Percentiles rank a stretch among this genome's conserved stretches.
These are phyloP conservation scores for Thymelicus sylvestris DNA, from an alignment of 2,888 invertebrate genomes.

Conservation along the genomic window DNA sequence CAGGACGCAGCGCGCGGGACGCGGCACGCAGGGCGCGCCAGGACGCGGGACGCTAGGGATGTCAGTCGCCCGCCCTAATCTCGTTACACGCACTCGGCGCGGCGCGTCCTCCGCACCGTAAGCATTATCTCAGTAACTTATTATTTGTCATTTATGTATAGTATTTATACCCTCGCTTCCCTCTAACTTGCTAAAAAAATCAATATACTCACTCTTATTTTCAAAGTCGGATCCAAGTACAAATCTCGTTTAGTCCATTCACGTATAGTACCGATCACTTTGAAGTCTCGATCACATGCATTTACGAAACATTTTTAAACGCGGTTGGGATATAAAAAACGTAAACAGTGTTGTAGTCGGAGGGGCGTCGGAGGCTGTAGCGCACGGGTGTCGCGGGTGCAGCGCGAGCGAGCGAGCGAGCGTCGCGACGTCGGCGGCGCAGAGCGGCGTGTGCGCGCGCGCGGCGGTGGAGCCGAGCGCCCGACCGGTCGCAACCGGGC, in stretches of 20 bases:
- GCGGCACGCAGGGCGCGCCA: slow-evolving; percentile 47
- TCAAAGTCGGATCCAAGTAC: slow-evolving; percentile 31
- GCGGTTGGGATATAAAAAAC: slow-evolving; percentile 49
- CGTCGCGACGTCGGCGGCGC: slow-evolving; percentile 82
- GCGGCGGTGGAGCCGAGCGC: slow-evolving; percentile 80
- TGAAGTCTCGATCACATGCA: slow-evolving; percentile 31
- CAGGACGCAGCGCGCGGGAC: slow-evolving; percentile 20
- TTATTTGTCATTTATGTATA: slow-evolving; percentile 10
- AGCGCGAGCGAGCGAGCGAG: slow-evolving; percentile 58
- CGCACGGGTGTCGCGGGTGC: slow-evolving; percentile 73
- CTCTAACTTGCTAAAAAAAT: slow-evolving; percentile 33
- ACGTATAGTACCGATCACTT: slow-evolving; percentile 37
- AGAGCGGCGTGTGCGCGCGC: slow-evolving; percentile 64
- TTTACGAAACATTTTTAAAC: slow-evolving; percentile 57
- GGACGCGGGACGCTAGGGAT: slow-evolving; percentile 48
- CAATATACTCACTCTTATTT: slow-evolving; percentile 44
- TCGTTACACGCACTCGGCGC: slow-evolving; percentile 65
- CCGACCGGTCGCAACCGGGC: slow-evolving; percentile 83
- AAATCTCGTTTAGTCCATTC: slow-evolving; percentile 36
- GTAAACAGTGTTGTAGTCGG: slow-evolving; percentile 47
- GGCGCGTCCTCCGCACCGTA: slow-evolving; percentile 53
- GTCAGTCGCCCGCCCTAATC: slow-evolving; percentile 61
- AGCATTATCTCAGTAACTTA: slow-evolving; percentile 52
- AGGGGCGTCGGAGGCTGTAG: slow-evolving; percentile 55
- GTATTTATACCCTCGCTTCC: slow-evolving; percentile 10